Conservation (phyloP, 2,113 vertebrate species). For the Lonchura striata region DNA sequence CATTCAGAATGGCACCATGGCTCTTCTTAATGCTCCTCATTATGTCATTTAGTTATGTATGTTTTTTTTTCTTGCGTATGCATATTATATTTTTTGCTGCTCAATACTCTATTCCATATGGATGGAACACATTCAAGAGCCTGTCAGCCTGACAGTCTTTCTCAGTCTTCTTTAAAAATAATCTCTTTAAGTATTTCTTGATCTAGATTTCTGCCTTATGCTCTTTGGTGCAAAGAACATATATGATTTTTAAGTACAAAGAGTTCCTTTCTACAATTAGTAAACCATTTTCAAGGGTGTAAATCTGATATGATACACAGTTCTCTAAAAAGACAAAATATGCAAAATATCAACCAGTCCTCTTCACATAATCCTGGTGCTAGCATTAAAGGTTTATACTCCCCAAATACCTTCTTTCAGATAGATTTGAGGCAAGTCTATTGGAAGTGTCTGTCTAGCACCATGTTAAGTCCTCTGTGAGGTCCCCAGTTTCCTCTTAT, state of each 20-base stretch:
- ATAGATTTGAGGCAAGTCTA: neutral
- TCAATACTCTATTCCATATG: neutral
- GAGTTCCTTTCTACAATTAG: conserved; percentile 45
- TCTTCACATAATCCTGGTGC: neutral
- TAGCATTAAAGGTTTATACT: neutral
- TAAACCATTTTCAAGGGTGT: neutral
- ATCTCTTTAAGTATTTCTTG: conserved; percentile 36
- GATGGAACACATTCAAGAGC: conserved; percentile 8
- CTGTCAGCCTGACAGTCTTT: conserved; percentile 47
- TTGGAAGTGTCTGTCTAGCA: neutral
- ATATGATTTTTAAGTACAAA: conserved; percentile 24
- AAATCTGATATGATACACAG: neutral
- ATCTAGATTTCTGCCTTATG: conserved; percentile 57
- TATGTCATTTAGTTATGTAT: neutral
- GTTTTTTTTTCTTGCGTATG: neutral
- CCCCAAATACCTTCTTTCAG: neutral
- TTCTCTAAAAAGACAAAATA: neutral
- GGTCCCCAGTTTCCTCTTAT: neutral
- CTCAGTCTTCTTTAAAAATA: conserved; percentile 56
- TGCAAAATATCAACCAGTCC: neutral
- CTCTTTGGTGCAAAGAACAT: neutral
- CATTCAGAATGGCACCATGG: neutral
- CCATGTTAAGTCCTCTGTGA: neutral
- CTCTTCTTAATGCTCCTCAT: neutral
- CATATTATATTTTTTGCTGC: neutral